Percentiles rank a stretch among this genome's conserved stretches.
Evolutionary conservation across 2,888 invertebrate species (phyloP).

Genomic region (Mactromeris polynyma): DNA sequence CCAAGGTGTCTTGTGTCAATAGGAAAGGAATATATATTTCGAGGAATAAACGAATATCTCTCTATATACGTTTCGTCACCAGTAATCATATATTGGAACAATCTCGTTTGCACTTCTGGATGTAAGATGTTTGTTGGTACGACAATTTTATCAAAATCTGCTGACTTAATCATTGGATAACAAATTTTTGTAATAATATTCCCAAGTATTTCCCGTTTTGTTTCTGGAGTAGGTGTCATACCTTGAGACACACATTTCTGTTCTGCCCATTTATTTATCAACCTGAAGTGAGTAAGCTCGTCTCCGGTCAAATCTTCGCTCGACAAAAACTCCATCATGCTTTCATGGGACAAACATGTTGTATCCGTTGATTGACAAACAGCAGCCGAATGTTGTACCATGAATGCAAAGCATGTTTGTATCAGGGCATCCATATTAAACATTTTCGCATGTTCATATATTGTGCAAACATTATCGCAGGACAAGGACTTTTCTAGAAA

Average conservation of each 20-base stretch:
- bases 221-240: not conserved
- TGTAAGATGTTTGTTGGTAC: slow-evolving; percentile 7
- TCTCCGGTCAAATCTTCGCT: not conserved
- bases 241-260: not conserved
- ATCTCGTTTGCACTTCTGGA: not conserved
- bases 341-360: not conserved
- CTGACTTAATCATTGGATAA: not conserved
- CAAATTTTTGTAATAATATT: not conserved
- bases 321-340: not conserved
- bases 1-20: not conserved
- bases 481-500: not conserved
- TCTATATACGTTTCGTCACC: not conserved
- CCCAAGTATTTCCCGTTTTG: not conserved
- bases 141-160: slow-evolving; percentile 17
- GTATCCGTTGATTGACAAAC: not conserved
- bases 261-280: not conserved
- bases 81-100: not conserved
- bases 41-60: not conserved
- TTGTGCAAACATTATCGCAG: not conserved
- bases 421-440: not conserved
- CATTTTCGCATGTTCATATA: slow-evolving; percentile 32
- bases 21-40: not conserved
- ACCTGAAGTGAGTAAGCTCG: slow-evolving; percentile 18
- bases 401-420: slow-evolving; percentile 10
- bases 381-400: not conserved